Base-by-base conservation (phyloP, 2,797 vertebrate genomes). In the Manis javanica region DNA sequence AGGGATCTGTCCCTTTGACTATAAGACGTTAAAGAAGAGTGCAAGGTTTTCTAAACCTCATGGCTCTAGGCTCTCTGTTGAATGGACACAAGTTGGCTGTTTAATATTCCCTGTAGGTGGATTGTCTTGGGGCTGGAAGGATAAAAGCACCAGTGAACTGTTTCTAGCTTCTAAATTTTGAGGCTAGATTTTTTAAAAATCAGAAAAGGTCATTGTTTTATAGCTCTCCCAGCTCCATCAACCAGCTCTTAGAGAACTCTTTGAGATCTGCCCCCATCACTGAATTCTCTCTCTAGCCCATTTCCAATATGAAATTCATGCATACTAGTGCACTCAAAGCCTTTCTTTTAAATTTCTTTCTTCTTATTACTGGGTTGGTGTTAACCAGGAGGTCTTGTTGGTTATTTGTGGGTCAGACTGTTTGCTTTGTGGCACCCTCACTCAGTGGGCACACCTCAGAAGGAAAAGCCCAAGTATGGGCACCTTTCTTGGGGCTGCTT, bases 291-390 rank as follows among this genome's bases (percentile, higher is more conserved):
- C 61, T 88, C 31, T 13, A 64, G 13, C 19, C 34, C 42, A 86
- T 72, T 95, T 79, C 68, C 14, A 63, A 55, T 37, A 51, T 46
- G 55, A 11, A 42, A 24, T 31, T 84, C 69, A 77, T 7, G 51
- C 0, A 69, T 29, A 64, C 9, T 69, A 59, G 26, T 34, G 75
- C 84, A 39, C 29, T 72, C 79, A 53, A 93, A 87, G 14, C n/a
- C 77, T 81, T 95, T 81, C 71, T 93, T 59, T 83, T 82, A 61
- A 59, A 74, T 78, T 63, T 94, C 34, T 83, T 91, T 74, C 53
- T 93, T 96, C 31, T 78, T 79, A n/a, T 83, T 91, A 29, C 34
- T 37, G 34, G 61, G 51, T 78, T 68, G 39, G 12, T 86, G 29
- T 57, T 87, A 90, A 78, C 37, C 37, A 59, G 77, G 51, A 29